A percentile compares a stretch with the other conserved stretches of the same genome.
Conservation (phyloP, 2,113 vertebrate species). For the Lophotis ruficrista region DNA sequence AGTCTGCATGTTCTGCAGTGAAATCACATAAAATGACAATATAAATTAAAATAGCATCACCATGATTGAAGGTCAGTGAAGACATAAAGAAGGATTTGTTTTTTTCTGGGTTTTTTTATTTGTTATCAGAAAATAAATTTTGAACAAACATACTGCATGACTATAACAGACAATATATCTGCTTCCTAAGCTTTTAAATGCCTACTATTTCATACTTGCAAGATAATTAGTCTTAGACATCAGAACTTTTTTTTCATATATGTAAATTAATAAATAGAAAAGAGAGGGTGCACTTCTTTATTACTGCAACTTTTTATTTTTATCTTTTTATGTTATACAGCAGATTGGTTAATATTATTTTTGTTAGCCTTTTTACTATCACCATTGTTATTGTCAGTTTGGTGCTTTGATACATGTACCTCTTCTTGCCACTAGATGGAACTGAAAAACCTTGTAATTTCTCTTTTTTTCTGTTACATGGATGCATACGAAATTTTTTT, state of each 20-base stretch:
- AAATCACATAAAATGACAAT: neutral
- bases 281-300: rapidly evolving
- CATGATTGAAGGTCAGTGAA: neutral
- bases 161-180: neutral
- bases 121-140: neutral
- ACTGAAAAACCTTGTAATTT: constrained; percentile 64
- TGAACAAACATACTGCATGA: neutral
- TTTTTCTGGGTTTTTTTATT: neutral
- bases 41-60: neutral
- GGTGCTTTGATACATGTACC: neutral
- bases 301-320: neutral
- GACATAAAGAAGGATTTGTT: neutral
- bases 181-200: neutral
- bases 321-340: neutral
- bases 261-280: neutral
- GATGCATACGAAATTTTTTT: neutral
- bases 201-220: neutral
- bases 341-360: neutral
- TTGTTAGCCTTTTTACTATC: neutral
- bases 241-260: neutral
- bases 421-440: constrained; percentile 74
- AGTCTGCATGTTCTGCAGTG: neutral
- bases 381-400: neutral
- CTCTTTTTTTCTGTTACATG: neutral
- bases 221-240: neutral